Base-by-base conservation (phyloP, 2,888 invertebrate genomes). In the Lepidocyrtinus sp. region DNA sequence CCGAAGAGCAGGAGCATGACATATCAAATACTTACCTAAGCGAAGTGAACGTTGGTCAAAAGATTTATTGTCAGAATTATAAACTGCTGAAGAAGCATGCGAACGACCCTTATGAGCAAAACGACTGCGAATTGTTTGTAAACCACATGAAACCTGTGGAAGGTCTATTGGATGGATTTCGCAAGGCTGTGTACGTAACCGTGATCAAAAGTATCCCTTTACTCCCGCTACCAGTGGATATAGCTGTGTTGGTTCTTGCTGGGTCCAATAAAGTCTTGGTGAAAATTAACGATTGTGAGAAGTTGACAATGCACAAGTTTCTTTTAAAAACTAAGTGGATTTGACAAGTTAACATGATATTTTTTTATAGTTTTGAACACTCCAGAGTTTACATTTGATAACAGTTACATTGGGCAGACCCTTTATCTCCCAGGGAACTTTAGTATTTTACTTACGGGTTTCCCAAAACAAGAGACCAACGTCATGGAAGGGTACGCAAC, bases 341-440 rank as follows among this genome's bases (percentile, higher is more conserved):
- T 24, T 15, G 36, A 67, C 5, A 46, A 2, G 1, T 55, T n/a
- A 7, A 36, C 36, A 7, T 36, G 5, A 36, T 36, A 36, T 36
- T 50, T 27, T 17, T 65, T 74, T 45, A 50, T 12, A 70, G 46
- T n/a, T 50, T 3, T 70, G 24, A 70, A 36, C 1, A 50, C 63
- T 62, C 17, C 72, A 71, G 65, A 46, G 45, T 71, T 72, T 64
- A n/a, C 26, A 17, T 81, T 63, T 25, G 19, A 1, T 1, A 19
- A 73, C 1, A 68, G 80, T 0, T 81, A 82, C 21, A 67, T 83
- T 19, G 84, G 84, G 7, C 78, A 72, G 24, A 81, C 84, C 1
- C 19, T 83, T 7, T 84, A 82, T 62, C 71, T 85, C 21, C 85
- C 85, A 1, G 83, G 83, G n/a, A 64, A 79, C 45, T 83, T 77